Evolutionary conservation across 2,888 invertebrate genomes (phyloP).

Genomic region (Drosophila yooni): DNA sequence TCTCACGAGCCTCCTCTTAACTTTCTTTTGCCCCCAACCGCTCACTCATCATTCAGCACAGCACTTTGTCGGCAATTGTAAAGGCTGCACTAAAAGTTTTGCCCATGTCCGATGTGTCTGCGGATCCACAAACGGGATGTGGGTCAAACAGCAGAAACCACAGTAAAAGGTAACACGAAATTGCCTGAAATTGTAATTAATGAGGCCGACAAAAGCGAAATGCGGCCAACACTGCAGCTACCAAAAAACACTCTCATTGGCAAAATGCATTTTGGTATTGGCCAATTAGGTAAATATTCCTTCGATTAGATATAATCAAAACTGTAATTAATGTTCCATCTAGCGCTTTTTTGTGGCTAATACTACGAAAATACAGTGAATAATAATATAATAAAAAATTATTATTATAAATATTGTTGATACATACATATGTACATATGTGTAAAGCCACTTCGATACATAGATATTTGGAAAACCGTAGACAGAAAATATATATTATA

Average conservation of each 20-base stretch:
- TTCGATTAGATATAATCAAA: not conserved
- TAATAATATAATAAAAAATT: not conserved
- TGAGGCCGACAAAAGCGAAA: conserved; percentile 42
- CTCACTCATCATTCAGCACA: not conserved
- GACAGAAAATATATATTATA: too few species aligned
- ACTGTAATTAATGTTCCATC: not conserved
- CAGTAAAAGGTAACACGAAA: conserved; percentile 50
- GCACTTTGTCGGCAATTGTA: conserved; percentile 36
- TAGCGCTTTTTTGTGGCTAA: too few species aligned
- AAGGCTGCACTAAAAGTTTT: conserved; percentile 23
- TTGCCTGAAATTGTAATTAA: conserved; percentile 65
- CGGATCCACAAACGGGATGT: conserved; percentile 34
- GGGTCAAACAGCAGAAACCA: conserved; percentile 58
- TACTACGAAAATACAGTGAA: not conserved
- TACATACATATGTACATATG: too few species aligned
- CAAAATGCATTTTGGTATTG: conserved; percentile 1
- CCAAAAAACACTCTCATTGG: conserved; percentile 1
- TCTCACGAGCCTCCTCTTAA: not conserved
- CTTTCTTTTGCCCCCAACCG: not conserved
- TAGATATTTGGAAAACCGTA: too few species aligned
- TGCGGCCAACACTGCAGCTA: not conserved
- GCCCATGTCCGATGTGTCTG: conserved; percentile 19
- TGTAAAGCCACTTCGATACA: too few species aligned
- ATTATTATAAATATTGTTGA: not conserved
- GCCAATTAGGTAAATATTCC: not conserved